A percentile compares a stretch with the other conserved stretches of the same genome.
phyloP scores from a whole-genome alignment of 2,888 invertebrate species.

The Amorpha juglandis region DNA sequence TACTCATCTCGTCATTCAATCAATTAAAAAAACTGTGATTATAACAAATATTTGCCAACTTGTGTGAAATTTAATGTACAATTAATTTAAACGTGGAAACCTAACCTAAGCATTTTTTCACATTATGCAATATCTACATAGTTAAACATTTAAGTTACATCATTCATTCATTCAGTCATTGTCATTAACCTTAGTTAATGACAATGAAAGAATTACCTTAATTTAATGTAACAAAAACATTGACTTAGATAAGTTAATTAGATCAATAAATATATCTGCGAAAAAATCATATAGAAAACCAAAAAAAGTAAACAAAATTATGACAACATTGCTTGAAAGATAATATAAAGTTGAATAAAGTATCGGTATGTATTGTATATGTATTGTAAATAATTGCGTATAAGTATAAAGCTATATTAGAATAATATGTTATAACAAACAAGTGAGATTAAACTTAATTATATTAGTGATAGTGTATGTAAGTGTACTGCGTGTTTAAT shows the following conservation, averaged over 20 bases:
- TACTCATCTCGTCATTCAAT: too few relatives aligned
- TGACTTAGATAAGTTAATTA: slow-evolving; percentile 23
- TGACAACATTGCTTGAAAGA: slow-evolving; percentile 55
- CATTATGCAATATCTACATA: neutral
- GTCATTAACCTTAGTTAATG: neutral
- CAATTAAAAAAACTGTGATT: too few relatives aligned
- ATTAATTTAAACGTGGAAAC: neutral
- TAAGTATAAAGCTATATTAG: slow-evolving; percentile 59
- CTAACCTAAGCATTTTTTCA: neutral
- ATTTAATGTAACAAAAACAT: slow-evolving; percentile 7
- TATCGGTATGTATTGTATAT: slow-evolving; percentile 53
- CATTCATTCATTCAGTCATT: too few relatives aligned
- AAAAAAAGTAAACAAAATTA: slow-evolving; percentile 37
- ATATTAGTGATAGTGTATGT: slow-evolving; percentile 62
- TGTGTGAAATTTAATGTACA: slow-evolving; percentile 1
- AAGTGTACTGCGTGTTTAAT: slow-evolving; percentile 63
- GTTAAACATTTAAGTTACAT: neutral
- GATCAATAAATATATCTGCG: neutral
- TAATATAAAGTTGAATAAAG: slow-evolving; percentile 34
- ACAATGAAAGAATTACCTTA: neutral
- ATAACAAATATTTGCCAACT: neutral
- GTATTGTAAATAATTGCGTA: slow-evolving; percentile 74
- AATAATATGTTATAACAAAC: slow-evolving; percentile 16
- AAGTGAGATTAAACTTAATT: slow-evolving; percentile 81
- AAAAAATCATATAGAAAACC: slow-evolving; percentile 28